Evolutionary conservation across 2,888 invertebrate species (phyloP).

Genomic region (Synergus itoensis): DNA sequence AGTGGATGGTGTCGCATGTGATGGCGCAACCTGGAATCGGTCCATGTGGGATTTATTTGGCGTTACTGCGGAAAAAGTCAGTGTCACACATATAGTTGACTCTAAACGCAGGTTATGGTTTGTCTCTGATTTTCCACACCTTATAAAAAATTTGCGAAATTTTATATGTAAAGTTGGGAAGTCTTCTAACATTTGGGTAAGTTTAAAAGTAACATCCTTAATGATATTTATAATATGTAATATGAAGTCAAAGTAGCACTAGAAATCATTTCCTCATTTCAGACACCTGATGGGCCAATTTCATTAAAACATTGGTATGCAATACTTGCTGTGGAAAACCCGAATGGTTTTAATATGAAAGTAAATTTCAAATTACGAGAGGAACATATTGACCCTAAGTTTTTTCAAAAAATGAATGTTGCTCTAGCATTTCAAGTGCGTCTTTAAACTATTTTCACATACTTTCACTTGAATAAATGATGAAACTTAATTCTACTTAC

Average conservation of each 20-base stretch:
- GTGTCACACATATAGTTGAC: not conserved
- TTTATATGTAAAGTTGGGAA: not conserved
- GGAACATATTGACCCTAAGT: conserved; percentile 44
- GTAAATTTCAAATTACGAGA: conserved; percentile 46
- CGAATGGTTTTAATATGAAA: conserved; percentile 43
- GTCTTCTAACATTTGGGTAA: not conserved
- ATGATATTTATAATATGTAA: not conserved
- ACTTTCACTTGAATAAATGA: no score
- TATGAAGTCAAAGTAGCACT: no score
- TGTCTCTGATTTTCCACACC: not conserved
- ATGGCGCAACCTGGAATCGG: conserved; percentile 58
- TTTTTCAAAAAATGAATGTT: conserved; percentile 51
- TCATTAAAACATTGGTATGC: conserved; percentile 47
- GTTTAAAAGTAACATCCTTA: not conserved
- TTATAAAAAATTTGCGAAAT: not conserved
- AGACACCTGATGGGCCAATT: conserved; percentile 50
- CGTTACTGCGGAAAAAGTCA: not conserved
- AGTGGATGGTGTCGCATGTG: conserved; percentile 45
- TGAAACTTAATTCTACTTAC: no score
- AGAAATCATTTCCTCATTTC: not conserved
- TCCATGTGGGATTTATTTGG: conserved; percentile 7
- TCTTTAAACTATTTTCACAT: no score
- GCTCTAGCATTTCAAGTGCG: conserved; percentile 30
- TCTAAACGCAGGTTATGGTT: not conserved
- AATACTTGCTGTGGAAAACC: conserved; percentile 24